A percentile compares a stretch with the other conserved stretches of the same genome.
These are phyloP conservation scores for Heliocidaris tuberculata DNA, from an alignment of 35 echinoderm and acorn worm genomes.

Conservation along the genomic window DNA sequence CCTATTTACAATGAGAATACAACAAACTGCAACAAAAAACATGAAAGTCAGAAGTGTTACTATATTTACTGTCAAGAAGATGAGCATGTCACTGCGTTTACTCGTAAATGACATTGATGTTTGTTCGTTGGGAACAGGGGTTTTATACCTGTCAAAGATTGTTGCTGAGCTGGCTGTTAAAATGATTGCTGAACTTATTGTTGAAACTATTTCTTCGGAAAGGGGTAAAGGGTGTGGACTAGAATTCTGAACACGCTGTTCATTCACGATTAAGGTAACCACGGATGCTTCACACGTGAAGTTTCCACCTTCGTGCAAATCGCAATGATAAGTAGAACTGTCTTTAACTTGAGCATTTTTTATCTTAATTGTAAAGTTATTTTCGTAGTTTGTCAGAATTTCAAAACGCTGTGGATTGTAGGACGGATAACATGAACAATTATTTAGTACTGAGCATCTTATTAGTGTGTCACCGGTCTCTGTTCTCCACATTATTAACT, in stretches of 20 bases:
- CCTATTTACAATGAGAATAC: not conserved
- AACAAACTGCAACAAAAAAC: not conserved
- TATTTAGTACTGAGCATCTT: not conserved
- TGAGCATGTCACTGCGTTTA: too few relatives aligned
- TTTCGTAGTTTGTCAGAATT: not conserved
- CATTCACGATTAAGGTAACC: not conserved
- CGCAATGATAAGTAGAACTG: not conserved
- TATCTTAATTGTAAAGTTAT: not conserved
- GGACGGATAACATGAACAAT: not conserved
- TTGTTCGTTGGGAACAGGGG: too few relatives aligned
- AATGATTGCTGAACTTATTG: too few relatives aligned
- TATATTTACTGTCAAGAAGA: not conserved
- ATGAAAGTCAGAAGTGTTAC: not conserved
- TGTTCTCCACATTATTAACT: not conserved
- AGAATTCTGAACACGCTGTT: not conserved
- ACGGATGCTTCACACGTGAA: not conserved
- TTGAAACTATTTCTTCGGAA: too few relatives aligned
- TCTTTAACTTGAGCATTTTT: not conserved
- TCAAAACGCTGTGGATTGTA: too few relatives aligned
- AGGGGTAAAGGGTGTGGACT: not conserved
- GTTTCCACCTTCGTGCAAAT: not conserved
- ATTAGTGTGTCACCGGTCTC: not conserved
- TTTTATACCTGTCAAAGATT: too few relatives aligned
- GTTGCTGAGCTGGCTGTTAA: too few relatives aligned
- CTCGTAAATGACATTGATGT: too few relatives aligned